These are phyloP conservation scores for Maconellicoccus hirsutus DNA, from an alignment of 1,140 invertebrate species.

Conservation along the genomic window DNA sequence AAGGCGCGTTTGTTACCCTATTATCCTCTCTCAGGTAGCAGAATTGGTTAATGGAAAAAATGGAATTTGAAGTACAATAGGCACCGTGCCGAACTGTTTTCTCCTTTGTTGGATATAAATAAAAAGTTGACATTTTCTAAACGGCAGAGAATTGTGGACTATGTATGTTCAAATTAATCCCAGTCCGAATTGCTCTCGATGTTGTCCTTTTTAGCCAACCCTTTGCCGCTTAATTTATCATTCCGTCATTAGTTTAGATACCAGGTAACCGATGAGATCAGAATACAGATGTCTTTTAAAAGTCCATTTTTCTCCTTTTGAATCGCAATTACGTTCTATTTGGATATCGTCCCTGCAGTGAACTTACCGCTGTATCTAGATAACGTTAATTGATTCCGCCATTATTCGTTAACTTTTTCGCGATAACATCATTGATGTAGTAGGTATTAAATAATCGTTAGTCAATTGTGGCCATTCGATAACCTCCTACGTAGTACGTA, in stretches of 20 bases:
- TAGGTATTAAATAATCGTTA: too few species aligned
- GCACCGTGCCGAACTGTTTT: neutral
- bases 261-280: neutral
- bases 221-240: neutral
- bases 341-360: neutral
- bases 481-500: too few species aligned
- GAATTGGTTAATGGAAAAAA: too few species aligned
- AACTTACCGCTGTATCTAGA: neutral
- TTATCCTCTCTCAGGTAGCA: too few species aligned
- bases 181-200: neutral
- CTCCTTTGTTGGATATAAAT: neutral
- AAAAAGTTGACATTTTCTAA: neutral
- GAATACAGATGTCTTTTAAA: constrained; percentile 9
- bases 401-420: too few species aligned
- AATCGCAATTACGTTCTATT: neutral
- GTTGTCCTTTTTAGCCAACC: neutral
- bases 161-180: neutral
- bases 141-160: neutral
- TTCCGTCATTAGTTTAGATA: neutral
- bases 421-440: too few species aligned
- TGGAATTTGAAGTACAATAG: too few species aligned
- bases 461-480: too few species aligned
- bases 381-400: neutral
- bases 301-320: neutral
- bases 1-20: too few species aligned